Evolutionary conservation across 2,888 invertebrate species (phyloP), one percentile per base, ranked within the genome.

Genomic region (Priocnemis perturbator): DNA sequence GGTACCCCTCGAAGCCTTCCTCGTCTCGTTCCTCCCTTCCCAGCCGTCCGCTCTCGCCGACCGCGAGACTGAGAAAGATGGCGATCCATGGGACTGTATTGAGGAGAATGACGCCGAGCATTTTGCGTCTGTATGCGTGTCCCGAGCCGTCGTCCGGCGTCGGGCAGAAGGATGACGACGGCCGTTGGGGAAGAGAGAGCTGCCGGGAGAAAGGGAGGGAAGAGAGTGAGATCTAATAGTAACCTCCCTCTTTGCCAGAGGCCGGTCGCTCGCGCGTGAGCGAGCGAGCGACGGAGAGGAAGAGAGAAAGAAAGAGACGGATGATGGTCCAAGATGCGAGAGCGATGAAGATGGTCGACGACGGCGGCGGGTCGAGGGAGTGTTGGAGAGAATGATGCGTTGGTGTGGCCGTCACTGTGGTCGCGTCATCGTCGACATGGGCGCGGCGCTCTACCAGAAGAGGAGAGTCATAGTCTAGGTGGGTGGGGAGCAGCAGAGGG

Each of bases 151-250:
- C 69, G 67, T 65, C 57, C 67, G 57, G 69, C 60, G 60, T 70
- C 66, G 21, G 57, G 56, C 69, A 72, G 74, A 67, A 78, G 78
- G 76, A 78, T 78, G 78, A 78, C 77, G 78, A 77, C 53, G 66
- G 45, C 50, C 59, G 57, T 21, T 57, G 73, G 61, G 60, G 26
- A 44, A 70, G 37, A 45, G 19, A 30, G 50, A 50, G 7, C n/a
- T 9, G 4, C 26, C 26, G 26, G 50, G 50, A 15, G 56, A 23
- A n/a, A 26, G 56, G 30, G 56, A 30, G 26, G 21, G 20, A 45
- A 30, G 52, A 44, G 20, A 59, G 19, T 19, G 45, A 37, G 55
- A 55, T 55, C 20, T 23, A 55, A 9, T 20, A n/a, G 26, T 21
- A 55, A 23, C 15, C 55, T 55, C 26, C 55, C 26, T 55, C 26